Percentiles rank a stretch among this genome's conserved stretches.
These are phyloP conservation scores for Nowickia ferox DNA, from an alignment of 2,888 invertebrate species.

Conservation along the genomic window DNA sequence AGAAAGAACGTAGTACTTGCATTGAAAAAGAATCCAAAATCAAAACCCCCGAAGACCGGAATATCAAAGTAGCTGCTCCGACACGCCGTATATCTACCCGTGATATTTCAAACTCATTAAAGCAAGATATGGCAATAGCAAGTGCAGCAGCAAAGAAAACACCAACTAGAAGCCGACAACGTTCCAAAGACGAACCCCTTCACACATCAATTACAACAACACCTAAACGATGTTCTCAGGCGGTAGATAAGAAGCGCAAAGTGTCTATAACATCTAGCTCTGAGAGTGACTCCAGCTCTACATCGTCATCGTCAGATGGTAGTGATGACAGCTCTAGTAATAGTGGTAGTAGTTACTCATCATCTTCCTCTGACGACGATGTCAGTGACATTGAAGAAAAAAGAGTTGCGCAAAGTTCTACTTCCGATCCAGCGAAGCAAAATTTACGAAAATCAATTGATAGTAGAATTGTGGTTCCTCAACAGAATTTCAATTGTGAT, in stretches of 20 bases:
- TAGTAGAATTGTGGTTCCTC: slow-evolving; percentile 60
- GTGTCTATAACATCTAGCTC: slow-evolving; percentile 78
- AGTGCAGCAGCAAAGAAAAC: slow-evolving; percentile 60
- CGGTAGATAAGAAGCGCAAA: slow-evolving; percentile 73
- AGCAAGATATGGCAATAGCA: slow-evolving; percentile 4
- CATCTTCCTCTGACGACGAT: slow-evolving; percentile 74
- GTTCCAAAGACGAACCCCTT: slow-evolving; percentile 76
- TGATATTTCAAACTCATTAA: slow-evolving; percentile 63
- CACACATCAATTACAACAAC: slow-evolving; percentile 33
- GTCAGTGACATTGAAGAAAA: slow-evolving; percentile 73
- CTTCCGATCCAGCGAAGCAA: slow-evolving; percentile 74
- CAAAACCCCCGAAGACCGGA: slow-evolving; percentile 80
- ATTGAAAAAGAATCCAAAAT: slow-evolving; percentile 76
- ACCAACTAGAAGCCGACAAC: slow-evolving; percentile 73
- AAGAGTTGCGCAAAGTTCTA: slow-evolving; percentile 50
- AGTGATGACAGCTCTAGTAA: slow-evolving; percentile 77
- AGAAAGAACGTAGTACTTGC: slow-evolving; percentile 75
- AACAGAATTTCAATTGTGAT: slow-evolving; percentile 26
- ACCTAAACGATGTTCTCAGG: slow-evolving; percentile 73
- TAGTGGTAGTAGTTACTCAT: slow-evolving; percentile 76
- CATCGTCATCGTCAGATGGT: slow-evolving; percentile 77
- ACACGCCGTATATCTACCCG: slow-evolving; percentile 75
- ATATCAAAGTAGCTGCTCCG: slow-evolving; percentile 66
- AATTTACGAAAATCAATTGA: slow-evolving; percentile 78
- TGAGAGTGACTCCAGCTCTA: slow-evolving; percentile 77